Conservation (phyloP, 2,888 invertebrate species). For the Auanema freiburgensis region DNA sequence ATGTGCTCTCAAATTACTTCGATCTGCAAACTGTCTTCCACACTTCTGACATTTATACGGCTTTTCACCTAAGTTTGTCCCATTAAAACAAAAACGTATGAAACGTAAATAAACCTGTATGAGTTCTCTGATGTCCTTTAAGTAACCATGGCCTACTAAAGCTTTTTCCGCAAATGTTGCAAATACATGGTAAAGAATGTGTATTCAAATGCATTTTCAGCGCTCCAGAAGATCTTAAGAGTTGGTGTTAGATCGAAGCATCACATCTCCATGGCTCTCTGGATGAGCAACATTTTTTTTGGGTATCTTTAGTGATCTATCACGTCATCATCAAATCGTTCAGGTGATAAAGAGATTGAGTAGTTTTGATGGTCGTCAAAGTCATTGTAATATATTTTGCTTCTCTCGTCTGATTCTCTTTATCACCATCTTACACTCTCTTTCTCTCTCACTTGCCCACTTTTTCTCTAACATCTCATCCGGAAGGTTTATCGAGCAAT, state of each 20-base stretch:
- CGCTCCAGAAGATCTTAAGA: slow-evolving; percentile 43
- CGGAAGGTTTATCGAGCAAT: no score
- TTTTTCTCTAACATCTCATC: not conserved
- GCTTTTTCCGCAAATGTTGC: slow-evolving; percentile 41
- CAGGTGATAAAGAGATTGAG: no score
- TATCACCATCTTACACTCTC: not conserved
- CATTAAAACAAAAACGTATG: not conserved
- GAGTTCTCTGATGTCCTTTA: slow-evolving; percentile 46
- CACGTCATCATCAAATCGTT: no score
- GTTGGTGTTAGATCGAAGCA: not conserved
- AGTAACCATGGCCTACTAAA: slow-evolving; percentile 48
- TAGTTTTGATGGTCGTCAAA: not conserved
- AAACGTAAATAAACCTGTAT: slow-evolving; percentile 32
- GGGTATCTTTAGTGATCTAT: not conserved
- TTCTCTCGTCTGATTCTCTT: slow-evolving; percentile 1
- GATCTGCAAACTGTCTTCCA: slow-evolving; percentile 45
- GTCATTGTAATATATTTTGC: not conserved
- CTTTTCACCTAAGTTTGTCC: slow-evolving; percentile 38
- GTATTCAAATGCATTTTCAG: slow-evolving; percentile 53
- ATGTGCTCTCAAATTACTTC: slow-evolving; percentile 46
- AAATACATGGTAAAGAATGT: slow-evolving; percentile 43
- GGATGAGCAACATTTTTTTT: not conserved
- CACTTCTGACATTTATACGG: slow-evolving; percentile 43
- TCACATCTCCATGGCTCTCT: not conserved
- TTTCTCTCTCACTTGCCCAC: not conserved